A percentile compares a stretch with the other conserved stretches of the same genome.
Conservation (phyloP, 2,113 vertebrate genomes). For the Leiothrix lutea region DNA sequence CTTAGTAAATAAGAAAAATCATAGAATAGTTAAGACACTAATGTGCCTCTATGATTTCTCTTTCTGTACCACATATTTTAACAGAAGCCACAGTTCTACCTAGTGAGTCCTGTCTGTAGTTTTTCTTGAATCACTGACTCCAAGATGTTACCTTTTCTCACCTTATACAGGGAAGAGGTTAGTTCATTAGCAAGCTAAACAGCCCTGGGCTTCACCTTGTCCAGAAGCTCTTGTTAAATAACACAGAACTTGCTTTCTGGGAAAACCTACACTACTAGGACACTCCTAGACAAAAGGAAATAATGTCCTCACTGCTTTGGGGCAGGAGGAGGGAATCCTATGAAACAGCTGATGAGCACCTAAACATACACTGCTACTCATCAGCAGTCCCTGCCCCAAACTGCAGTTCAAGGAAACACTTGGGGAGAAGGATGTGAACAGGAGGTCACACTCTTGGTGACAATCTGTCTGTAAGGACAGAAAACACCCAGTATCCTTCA, state of each 20-base stretch:
- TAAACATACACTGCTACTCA: neutral
- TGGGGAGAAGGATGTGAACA: neutral
- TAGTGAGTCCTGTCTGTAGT: neutral
- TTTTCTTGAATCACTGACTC: neutral
- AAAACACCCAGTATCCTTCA: neutral
- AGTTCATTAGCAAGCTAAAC: neutral
- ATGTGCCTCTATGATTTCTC: neutral
- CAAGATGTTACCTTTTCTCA: neutral
- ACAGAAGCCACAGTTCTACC: neutral
- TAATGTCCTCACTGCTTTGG: neutral
- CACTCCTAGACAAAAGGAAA: neutral
- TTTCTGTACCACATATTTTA: neutral
- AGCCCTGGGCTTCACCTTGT: neutral
- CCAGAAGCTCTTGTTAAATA: neutral
- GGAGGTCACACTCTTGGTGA: too few relatives aligned
- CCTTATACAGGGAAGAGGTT: neutral
- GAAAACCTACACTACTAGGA: neutral
- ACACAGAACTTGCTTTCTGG: neutral
- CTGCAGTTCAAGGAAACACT: neutral
- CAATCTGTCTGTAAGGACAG: neutral
- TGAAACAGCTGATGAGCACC: neutral
- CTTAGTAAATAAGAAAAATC: neutral
- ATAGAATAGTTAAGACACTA: neutral
- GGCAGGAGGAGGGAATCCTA: neutral
- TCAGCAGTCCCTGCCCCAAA: neutral